Conservation (phyloP, 2,888 invertebrate genomes). For the Rhyacophila evoluta region DNA sequence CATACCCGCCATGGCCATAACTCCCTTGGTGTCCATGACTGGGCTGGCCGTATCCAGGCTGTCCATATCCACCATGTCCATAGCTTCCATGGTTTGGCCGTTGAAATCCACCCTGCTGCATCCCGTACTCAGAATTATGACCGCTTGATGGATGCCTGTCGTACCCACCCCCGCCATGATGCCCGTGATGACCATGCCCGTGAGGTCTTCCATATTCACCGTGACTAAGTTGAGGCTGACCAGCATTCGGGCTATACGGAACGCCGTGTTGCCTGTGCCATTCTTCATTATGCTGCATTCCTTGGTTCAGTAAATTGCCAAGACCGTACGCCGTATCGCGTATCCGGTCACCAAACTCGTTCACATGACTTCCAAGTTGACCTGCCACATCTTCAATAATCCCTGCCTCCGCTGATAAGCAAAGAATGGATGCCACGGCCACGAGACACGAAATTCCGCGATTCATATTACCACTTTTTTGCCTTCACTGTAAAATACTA, state of each 20-base stretch:
- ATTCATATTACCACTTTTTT: not conserved
- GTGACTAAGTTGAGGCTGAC: not conserved
- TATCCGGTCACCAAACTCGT: not conserved
- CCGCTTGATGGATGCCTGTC: not conserved
- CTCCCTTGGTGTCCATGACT: not conserved
- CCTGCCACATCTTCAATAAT: constrained; percentile 44
- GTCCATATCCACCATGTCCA: constrained; percentile 36
- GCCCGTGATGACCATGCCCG: not conserved
- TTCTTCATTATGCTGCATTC: not conserved
- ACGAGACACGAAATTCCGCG: not conserved
- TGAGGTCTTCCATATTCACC: not conserved
- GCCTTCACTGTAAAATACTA: no score
- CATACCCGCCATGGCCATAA: not conserved
- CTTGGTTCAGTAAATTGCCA: not conserved
- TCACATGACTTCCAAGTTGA: constrained; percentile 41
- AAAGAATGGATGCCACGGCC: not conserved
- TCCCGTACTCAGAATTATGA: not conserved
- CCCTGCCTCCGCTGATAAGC: constrained; percentile 31
- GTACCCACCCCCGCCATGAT: not conserved
- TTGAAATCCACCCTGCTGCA: not conserved
- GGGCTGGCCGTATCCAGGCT: constrained; percentile 16
- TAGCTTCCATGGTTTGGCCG: constrained; percentile 5
- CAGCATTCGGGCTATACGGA: not conserved
- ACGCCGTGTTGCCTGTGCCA: constrained; percentile 9
- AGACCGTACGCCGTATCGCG: constrained; percentile 6